Evolutionary conservation across 2,888 invertebrate species (phyloP), one percentile per base, ranked within the genome.

Genomic region (Dynastes hyllus): DNA sequence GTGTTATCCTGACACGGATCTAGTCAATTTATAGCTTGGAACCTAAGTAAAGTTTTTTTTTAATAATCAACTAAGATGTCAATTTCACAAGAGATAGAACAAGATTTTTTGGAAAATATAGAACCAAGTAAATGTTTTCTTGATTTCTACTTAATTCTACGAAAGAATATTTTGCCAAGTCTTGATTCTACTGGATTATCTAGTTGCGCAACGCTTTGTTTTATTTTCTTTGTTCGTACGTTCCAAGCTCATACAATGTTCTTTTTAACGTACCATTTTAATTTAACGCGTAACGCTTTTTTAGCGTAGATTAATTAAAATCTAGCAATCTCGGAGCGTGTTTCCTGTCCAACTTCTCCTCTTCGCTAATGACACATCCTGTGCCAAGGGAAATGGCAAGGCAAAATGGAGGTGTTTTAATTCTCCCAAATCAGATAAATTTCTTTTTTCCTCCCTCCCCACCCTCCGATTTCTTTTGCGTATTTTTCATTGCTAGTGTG

Each of bases 251-350:
- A 45, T 45, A 45, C 11, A 8, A 45, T 11, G 11, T 11, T 45
- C 45, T 45, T 45, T 55, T 55, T 55, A 55, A n/a, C 55, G 6
- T 55, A n/a, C 55, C 55, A 55, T n/a, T 6, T 45, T 45, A 45
- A 45, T 45, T 8, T 45, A 45, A 45, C 45, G 9, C 45, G 8
- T 8, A 6, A 45, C 0, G 45, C 45, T 11, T 53, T 53, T 53
- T n/a, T 22, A 55, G 4, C 55, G 55, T 55, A 13, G 22, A n/a
- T 55, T 55, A 55, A 55, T 55, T 55, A 55, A 55, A 55, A 55
- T 3, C 55, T 22, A 22, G 55, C 55, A 22, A 55, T 55, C 55
- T 55, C 6, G 11, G 55, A 16, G 55, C 55, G 55, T n/a, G 22
- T 16, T 55, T 55, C 55, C 22, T 55, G 55, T 55, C 55, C 55